Evolutionary conservation across 2,113 vertebrate genomes (phyloP), one percentile per base, ranked within the genome.

Genomic region (Corapipo altera): DNA sequence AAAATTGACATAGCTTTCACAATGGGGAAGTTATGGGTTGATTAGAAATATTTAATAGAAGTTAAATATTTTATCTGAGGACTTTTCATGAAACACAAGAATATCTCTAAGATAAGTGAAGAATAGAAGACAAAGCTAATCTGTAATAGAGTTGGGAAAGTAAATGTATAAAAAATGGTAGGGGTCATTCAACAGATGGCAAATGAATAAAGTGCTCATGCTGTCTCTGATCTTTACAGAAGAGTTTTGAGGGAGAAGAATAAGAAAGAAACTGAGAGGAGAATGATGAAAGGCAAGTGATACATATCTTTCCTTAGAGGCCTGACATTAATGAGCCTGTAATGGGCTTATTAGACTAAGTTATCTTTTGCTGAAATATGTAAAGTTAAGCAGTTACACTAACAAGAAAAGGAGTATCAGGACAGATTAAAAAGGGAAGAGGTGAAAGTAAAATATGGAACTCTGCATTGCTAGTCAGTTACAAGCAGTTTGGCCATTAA

Each of bases 321-420:
- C 16, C 28, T 87, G 52, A 74, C 33, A 77, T 67, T 95, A 96
- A 92, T 91, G 51, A 92, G 26, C 28, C 18, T 77, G 39, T 92
- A 92, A 95, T 87, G 23, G 69, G 33, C 39, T 87, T 81, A 70
- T 83, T 96, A 93, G 20, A 41, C 22, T 65, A 86, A 65, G 59
- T 88, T 92, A 84, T 92, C 59, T 91, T 93, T 91, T 91, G 13
- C 48, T 92, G 62, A 85, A 90, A 69, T 64, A 79, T 85, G 66
- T 66, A 44, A 91, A 88, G 55, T 74, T 81, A 89, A 85, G 33
- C 1, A 1, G 24, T 76, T 90, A 92, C 55, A 33, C 17, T 93
- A 90, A 82, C 61, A 83, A 88, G 57, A 79, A 82, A 51, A 39
- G 37, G 3, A 71, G 11, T 28, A 85, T 46, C 33, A 74, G 6